These are phyloP conservation scores for Lophochroa leadbeateri DNA, from an alignment of 2,113 vertebrate genomes.

Conservation along the genomic window DNA sequence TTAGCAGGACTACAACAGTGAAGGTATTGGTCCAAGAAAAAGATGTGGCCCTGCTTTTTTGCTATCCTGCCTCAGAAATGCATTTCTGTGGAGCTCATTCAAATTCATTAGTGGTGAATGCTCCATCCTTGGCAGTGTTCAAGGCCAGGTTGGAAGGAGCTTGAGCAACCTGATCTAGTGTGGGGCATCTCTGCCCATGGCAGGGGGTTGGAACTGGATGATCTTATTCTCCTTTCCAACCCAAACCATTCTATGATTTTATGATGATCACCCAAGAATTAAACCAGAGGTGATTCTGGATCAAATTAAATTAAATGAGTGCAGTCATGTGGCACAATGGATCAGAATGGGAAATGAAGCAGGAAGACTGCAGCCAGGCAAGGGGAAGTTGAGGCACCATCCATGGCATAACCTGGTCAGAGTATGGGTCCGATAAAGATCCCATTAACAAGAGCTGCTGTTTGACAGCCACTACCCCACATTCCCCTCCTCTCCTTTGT, in stretches of 20 bases:
- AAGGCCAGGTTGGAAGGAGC: not conserved
- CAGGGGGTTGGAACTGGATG: not conserved
- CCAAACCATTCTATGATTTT: rapidly evolving
- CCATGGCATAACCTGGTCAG: not conserved
- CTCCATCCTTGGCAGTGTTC: not conserved
- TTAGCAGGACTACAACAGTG: not conserved
- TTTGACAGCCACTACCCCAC: not conserved
- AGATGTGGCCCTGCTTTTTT: not conserved
- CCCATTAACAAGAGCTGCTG: not conserved
- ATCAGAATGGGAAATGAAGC: not conserved
- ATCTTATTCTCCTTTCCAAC: not conserved
- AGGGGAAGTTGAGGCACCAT: not conserved
- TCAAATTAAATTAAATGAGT: rapidly evolving
- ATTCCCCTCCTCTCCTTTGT: not conserved
- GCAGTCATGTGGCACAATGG: no score
- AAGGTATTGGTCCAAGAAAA: not conserved
- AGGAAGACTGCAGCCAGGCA: not conserved
- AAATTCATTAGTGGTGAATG: not conserved
- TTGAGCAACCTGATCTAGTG: rapidly evolving
- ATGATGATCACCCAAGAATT: not conserved
- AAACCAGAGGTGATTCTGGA: not conserved
- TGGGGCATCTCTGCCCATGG: not conserved
- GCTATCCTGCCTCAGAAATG: not conserved
- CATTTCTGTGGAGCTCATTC: not conserved
- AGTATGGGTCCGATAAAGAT: not conserved